Percentiles rank a stretch among this genome's conserved stretches.
These are phyloP conservation scores for Chiloscyllium plagiosum DNA, from an alignment of 2,113 vertebrate genomes.

Conservation along the genomic window DNA sequence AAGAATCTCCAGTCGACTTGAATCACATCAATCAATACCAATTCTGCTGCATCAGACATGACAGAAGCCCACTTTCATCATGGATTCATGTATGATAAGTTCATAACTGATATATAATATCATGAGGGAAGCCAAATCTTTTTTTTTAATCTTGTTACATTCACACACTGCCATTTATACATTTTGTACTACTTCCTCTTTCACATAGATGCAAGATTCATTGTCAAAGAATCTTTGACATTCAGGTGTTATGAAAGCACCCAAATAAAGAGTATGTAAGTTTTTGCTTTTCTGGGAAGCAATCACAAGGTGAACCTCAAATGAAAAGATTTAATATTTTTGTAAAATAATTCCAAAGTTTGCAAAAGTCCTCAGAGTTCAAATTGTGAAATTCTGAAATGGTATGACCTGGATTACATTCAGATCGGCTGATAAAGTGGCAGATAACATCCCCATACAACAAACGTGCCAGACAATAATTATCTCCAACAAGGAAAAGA, in stretches of 20 bases:
- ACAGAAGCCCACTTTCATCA: background rate
- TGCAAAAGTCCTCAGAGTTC: background rate
- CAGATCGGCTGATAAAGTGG: too few species aligned
- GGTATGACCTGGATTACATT: too few species aligned
- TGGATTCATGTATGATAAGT: background rate
- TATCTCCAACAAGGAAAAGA: too few species aligned
- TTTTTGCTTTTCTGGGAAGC: background rate
- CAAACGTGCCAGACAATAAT: too few species aligned
- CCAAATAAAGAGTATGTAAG: background rate
- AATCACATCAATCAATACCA: background rate
- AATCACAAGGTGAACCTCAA: background rate
- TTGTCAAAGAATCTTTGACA: too few species aligned
- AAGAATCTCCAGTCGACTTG: background rate
- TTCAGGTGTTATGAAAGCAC: too few species aligned
- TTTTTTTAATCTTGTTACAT: background rate
- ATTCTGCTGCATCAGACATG: background rate
- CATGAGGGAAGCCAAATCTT: background rate
- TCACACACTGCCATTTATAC: background rate
- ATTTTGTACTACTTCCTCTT: background rate
- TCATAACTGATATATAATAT: background rate
- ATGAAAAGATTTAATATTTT: background rate
- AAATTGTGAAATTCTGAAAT: background rate
- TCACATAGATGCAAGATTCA: background rate
- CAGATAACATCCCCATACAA: too few species aligned
- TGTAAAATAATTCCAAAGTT: background rate